Conservation (phyloP, 2,888 invertebrate genomes). For the Isotomurus palustris region DNA sequence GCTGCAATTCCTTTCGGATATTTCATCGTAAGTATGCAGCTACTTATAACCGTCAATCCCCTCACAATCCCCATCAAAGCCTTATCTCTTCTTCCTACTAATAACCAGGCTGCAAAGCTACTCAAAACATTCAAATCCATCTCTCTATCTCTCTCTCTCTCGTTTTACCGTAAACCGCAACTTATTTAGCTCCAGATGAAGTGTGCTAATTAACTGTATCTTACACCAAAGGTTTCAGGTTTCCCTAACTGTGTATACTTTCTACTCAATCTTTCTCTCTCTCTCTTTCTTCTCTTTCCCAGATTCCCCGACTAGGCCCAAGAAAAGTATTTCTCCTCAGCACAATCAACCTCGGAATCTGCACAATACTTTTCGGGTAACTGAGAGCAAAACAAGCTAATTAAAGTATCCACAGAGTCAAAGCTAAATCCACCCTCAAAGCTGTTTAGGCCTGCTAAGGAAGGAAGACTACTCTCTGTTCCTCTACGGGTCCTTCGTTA, state of each 20-base stretch:
- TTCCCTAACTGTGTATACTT: too few species aligned
- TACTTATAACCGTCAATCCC: neutral
- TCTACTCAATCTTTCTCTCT: too few species aligned
- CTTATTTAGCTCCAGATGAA: too few species aligned
- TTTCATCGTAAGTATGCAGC: constrained; percentile 34
- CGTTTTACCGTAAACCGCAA: too few species aligned
- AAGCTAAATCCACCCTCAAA: too few species aligned
- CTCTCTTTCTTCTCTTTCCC: too few species aligned
- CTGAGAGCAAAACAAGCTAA: too few species aligned
- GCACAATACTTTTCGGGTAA: constrained; percentile 32
- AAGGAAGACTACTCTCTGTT: constrained; percentile 20
- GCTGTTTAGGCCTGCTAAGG: constrained; percentile 22
- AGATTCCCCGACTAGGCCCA: constrained; percentile 35
- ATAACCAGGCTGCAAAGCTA: neutral
- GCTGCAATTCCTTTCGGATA: constrained; percentile 26
- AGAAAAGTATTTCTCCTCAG: constrained; percentile 19
- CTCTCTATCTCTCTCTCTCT: too few species aligned
- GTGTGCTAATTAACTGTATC: too few species aligned
- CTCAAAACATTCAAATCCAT: neutral
- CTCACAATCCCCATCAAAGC: neutral
- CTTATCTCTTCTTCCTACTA: too few species aligned
- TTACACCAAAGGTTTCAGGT: too few species aligned
- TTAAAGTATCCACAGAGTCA: too few species aligned
- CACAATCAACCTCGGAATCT: constrained; percentile 20
- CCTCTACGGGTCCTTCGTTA: constrained; percentile 21